phyloP scores from a whole-genome alignment of 2,797 vertebrate genomes.

The Coregonus suidteri region DNA sequence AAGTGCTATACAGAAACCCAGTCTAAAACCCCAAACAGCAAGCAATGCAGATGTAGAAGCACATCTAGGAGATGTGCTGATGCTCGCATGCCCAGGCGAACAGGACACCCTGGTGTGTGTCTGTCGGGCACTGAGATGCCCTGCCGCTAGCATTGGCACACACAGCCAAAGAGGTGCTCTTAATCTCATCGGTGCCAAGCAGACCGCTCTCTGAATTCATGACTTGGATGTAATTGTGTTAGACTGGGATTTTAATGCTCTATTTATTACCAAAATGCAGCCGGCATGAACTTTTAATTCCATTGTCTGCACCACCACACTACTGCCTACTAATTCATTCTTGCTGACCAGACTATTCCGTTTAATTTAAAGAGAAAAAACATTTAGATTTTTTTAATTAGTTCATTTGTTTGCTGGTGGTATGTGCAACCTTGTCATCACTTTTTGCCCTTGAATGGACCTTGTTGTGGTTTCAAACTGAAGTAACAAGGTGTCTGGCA shows the following conservation, averaged over 20 bases:
- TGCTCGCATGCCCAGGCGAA: slow-evolving; percentile 12
- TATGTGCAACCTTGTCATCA: neutral
- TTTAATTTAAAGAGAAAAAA: no score
- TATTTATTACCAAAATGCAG: neutral
- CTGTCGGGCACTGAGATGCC: neutral
- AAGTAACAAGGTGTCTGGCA: neutral
- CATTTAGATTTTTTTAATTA: no score
- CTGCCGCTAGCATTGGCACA: no score
- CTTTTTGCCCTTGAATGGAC: neutral
- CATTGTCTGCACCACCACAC: no score
- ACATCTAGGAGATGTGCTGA: neutral
- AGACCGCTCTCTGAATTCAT: neutral
- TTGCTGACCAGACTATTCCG: no score
- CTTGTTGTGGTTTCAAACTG: neutral
- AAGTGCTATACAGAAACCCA: no score
- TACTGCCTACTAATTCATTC: no score
- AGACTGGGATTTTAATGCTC: slow-evolving; percentile 5
- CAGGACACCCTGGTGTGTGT: slow-evolving; percentile 1
- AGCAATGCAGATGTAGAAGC: no score
- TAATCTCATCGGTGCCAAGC: neutral
- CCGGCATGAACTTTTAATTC: no score
- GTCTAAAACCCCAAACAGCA: no score
- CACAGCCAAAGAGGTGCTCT: neutral
- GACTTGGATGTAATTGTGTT: neutral
- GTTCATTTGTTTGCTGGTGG: neutral